Evolutionary conservation across 2,888 invertebrate genomes (phyloP).

Genomic region (Cryptocephalus moraei): DNA sequence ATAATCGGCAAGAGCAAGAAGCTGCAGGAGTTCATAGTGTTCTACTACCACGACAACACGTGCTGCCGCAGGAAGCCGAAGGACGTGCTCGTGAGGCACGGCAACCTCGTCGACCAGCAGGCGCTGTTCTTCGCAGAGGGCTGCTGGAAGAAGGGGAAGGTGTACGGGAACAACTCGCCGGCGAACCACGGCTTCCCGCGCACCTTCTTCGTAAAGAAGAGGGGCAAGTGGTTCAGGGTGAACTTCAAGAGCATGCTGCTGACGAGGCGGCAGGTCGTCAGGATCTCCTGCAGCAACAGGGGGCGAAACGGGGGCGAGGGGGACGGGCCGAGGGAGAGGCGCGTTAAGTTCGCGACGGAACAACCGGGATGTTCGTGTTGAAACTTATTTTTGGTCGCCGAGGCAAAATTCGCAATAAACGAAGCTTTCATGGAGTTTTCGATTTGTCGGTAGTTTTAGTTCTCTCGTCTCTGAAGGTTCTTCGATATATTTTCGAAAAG

Average conservation of each 20-base stretch:
- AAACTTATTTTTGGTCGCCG: too few species aligned
- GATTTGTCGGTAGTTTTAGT: too few species aligned
- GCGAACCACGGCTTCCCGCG: slow-evolving; percentile 19
- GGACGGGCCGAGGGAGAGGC: too few species aligned
- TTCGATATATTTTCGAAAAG: too few species aligned
- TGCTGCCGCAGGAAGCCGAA: slow-evolving; percentile 14
- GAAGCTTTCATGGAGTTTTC: too few species aligned
- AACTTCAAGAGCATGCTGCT: slow-evolving; percentile 16
- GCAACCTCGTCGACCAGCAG: slow-evolving; percentile 17
- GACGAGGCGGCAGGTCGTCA: slow-evolving; percentile 16
- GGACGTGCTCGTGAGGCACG: slow-evolving; percentile 18
- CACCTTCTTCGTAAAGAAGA: slow-evolving; percentile 16
- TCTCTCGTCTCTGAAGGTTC: too few species aligned
- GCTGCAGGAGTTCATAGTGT: slow-evolving; percentile 12
- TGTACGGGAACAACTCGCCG: slow-evolving; percentile 21
- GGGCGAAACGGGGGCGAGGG: too few species aligned
- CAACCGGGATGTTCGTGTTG: too few species aligned
- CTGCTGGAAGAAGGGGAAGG: slow-evolving; percentile 11
- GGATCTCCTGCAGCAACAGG: slow-evolving; percentile 1
- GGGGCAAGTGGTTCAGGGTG: slow-evolving; percentile 15
- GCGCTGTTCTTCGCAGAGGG: slow-evolving; percentile 15
- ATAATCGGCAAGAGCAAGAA: slow-evolving; percentile 17
- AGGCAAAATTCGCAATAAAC: too few species aligned
- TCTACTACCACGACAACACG: slow-evolving; percentile 17
- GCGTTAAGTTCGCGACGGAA: too few species aligned